Conservation (phyloP, 2,797 vertebrate species). For the Hemibagrus guttatus region DNA sequence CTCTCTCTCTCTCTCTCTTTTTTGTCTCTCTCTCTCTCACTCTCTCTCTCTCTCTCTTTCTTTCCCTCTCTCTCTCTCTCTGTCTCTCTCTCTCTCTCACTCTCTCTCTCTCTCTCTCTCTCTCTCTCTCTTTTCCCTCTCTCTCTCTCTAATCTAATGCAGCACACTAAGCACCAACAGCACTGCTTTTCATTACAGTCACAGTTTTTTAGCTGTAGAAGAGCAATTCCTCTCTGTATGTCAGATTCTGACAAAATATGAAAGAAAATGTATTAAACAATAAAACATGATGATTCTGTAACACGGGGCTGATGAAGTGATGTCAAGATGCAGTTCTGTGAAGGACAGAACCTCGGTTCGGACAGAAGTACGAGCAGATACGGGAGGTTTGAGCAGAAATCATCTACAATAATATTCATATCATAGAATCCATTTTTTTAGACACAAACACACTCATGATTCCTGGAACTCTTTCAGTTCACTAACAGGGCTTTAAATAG, state of each 20-base stretch:
- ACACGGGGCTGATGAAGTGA: neutral
- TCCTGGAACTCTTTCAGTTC: neutral
- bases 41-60: neutral
- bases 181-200: constrained; percentile 10
- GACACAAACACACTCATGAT: neutral
- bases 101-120: neutral
- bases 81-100: no score
- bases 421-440: neutral
- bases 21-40: neutral
- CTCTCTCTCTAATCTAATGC: neutral
- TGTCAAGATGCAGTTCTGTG: neutral
- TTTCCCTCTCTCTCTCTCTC: neutral
- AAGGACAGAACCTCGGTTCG: neutral
- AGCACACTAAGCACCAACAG: neutral
- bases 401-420: neutral
- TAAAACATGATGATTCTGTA: neutral
- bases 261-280: neutral
- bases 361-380: neutral
- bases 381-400: neutral
- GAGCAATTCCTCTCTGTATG: neutral
- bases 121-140: neutral
- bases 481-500: neutral
- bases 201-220: neutral
- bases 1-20: neutral
- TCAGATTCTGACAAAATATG: neutral